Base-by-base conservation (phyloP, 2,113 vertebrate species). In the Cepphus grylle region DNA sequence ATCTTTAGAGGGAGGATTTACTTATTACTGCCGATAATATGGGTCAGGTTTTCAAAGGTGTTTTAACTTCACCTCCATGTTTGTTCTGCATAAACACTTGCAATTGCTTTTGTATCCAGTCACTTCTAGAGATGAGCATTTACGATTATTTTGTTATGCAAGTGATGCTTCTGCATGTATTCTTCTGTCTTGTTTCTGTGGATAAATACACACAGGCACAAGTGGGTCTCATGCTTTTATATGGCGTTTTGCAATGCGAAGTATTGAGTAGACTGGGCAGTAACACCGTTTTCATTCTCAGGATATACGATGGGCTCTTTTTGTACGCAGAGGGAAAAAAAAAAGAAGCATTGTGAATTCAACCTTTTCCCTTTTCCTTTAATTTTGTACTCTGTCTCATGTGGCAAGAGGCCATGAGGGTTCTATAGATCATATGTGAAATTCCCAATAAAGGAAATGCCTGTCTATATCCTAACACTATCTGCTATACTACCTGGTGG, bases 1-100 rank as follows among this genome's bases (percentile, higher is more conserved):
- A 95, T 95, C 93, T 95, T 86, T 96, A 93, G 94, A 96, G 81
- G 81, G 84, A 94, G 89, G 95, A 95, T 97, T 96, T 94, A 85
- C 94, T 94, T 95, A 95, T 97, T 96, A 96, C 84, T 91, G 67
- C 63, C 3, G 3, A 96, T 96, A 97, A 94, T 93, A 86, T 12
- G 71, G 91, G 94, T 95, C 93, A 94, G 84, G 63, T 83, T 96
- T 97, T 97, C 95, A 97, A 97, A 97, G 78, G 38, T 91, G 74
- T 95, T 94, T 83, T 87, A 94, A 82, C 78, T 93, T 95, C 94
- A 97, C 89, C 94, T 95, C 70, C 71, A 7, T 95, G 95, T 95
- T 94, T 94, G 74, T 97, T 70, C 87, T 77, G 74, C 81, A 95
- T 85, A 93, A 97, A 97, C 63, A 83, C 91, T 95, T 77, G 70